phyloP scores from a whole-genome alignment of 2,113 vertebrate species.

The Eudyptes chrysolophus region DNA sequence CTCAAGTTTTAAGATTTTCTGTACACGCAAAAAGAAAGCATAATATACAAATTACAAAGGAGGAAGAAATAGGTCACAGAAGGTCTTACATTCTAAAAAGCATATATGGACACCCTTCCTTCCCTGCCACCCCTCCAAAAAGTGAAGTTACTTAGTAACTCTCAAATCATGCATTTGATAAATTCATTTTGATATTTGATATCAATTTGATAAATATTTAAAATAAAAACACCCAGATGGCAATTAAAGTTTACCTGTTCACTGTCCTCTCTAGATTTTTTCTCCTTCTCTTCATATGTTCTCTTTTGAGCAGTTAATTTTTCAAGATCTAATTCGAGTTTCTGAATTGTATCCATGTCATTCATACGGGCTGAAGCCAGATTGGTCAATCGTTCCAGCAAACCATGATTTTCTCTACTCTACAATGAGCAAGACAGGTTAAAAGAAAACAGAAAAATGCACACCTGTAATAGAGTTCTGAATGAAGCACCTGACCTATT shows the following conservation, averaged over 20 bases:
- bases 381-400: slow-evolving; percentile 87
- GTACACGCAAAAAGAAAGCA: background rate
- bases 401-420: slow-evolving; percentile 88
- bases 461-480: background rate
- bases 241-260: slow-evolving; percentile 75
- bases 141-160: background rate
- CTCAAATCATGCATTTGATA: background rate
- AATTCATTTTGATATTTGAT: too few species aligned
- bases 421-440: slow-evolving; percentile 37
- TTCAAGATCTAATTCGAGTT: slow-evolving; percentile 83
- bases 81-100: background rate
- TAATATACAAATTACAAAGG: background rate
- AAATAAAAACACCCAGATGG: background rate
- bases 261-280: slow-evolving; percentile 75
- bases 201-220: too few species aligned
- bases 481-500: background rate
- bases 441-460: background rate
- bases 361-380: slow-evolving; percentile 78
- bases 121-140: background rate
- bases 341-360: slow-evolving; percentile 82
- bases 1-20: slow-evolving; percentile 81
- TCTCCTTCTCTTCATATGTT: slow-evolving; percentile 78
- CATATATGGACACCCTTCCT: background rate
- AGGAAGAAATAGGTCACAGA: background rate
- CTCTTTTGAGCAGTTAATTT: slow-evolving; percentile 76